Conservation (phyloP, 2,113 vertebrate genomes). For the Rallus limicola region DNA sequence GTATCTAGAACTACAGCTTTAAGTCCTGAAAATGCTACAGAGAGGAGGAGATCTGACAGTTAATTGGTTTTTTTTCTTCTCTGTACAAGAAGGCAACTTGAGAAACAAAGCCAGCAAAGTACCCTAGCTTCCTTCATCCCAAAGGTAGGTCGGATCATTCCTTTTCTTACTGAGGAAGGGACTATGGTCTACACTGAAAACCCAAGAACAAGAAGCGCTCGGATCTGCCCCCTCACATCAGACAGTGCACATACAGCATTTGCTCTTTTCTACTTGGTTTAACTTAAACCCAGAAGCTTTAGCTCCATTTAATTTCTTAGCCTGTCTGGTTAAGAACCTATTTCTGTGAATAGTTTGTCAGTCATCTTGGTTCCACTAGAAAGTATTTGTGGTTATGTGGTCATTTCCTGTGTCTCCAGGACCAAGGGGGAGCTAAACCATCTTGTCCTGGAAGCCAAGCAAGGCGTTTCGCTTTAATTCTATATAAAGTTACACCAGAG, state of each 20-base stretch:
- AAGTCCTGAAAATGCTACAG: constrained; percentile 2
- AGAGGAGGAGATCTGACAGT: constrained; percentile 11
- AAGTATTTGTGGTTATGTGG: constrained; percentile 45
- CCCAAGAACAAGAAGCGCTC: not conserved
- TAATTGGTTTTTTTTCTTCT: not conserved
- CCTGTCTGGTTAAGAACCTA: not conserved
- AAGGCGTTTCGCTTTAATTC: constrained; percentile 31
- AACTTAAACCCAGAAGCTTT: not conserved
- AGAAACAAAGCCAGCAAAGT: constrained; percentile 41
- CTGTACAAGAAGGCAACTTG: constrained; percentile 13
- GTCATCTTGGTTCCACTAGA: constrained; percentile 20
- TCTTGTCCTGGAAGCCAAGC: not conserved
- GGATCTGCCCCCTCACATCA: not conserved
- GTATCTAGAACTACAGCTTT: constrained; percentile 6
- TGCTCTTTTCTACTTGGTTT: not conserved
- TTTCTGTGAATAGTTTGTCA: constrained; percentile 13
- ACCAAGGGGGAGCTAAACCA: constrained; percentile 20
- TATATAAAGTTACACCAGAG: constrained; percentile 58
- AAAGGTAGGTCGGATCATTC: not conserved
- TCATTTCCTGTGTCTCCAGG: constrained; percentile 26
- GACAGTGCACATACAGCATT: rapidly evolving
- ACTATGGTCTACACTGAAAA: not conserved
- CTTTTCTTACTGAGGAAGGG: not conserved
- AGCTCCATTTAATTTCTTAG: not conserved
- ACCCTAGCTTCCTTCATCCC: not conserved